Conservation (phyloP, 92 coral and sea anemone species). For the Palythoa grandiflora region DNA sequence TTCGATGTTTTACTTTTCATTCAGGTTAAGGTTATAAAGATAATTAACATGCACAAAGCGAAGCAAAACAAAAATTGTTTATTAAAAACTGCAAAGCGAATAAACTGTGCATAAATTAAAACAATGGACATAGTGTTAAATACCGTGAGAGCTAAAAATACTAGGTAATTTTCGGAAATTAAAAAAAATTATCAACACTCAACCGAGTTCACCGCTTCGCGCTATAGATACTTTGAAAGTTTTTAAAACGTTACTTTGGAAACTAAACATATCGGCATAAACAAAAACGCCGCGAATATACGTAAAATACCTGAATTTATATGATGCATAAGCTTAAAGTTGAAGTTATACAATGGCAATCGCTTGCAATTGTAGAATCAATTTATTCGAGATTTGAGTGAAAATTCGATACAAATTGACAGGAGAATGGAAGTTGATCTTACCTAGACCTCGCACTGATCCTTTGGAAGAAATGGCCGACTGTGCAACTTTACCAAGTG, state of each 20-base stretch:
- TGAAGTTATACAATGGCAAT: background rate
- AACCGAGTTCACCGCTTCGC: background rate
- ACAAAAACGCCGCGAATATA: background rate
- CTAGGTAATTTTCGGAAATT: background rate
- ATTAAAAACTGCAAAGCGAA: slow-evolving; percentile 9
- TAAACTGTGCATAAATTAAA: slow-evolving; percentile 38
- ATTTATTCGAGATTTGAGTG: background rate
- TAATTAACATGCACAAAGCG: background rate
- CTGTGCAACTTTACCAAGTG: slow-evolving; percentile 83
- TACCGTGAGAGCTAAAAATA: background rate
- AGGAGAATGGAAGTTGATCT: background rate
- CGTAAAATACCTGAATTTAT: background rate
- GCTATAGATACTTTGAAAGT: background rate
- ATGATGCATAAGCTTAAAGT: slow-evolving; percentile 16
- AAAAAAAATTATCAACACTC: background rate
- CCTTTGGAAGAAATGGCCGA: slow-evolving; percentile 82
- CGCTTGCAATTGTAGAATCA: background rate
- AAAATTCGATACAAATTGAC: background rate
- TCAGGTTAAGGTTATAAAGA: background rate
- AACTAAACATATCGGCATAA: background rate
- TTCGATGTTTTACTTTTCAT: background rate
- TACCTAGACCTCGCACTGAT: slow-evolving; percentile 81
- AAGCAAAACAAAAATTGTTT: background rate
- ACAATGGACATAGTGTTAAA: background rate
- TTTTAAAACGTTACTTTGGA: background rate